phyloP scores from a whole-genome alignment of 2,888 invertebrate genomes.

The Nymphalis c-album region DNA sequence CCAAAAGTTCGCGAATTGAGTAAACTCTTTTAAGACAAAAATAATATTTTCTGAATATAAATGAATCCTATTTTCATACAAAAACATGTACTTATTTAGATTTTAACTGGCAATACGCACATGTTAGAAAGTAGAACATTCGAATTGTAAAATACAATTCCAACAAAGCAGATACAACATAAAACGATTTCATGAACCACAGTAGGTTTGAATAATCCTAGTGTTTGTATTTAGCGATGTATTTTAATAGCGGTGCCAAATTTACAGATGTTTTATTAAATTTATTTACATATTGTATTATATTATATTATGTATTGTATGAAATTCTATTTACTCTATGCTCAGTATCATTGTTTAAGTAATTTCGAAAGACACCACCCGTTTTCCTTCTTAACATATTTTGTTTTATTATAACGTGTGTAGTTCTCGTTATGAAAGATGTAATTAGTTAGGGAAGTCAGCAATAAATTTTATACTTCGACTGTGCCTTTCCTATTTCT shows the following conservation, averaged over 20 bases:
- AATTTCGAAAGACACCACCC: slow-evolving; percentile 21
- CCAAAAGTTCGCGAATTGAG: slow-evolving; percentile 68
- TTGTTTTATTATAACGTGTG: slow-evolving; percentile 40
- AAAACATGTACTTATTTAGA: slow-evolving; percentile 68
- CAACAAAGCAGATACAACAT: slow-evolving; percentile 42
- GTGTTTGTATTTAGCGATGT: slow-evolving; percentile 25
- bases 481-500: slow-evolving; percentile 82
- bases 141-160: slow-evolving; percentile 47
- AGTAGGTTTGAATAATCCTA: slow-evolving; percentile 28
- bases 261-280: slow-evolving; percentile 46
- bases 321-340: slow-evolving; percentile 16
- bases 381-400: slow-evolving; percentile 21
- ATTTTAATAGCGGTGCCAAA: slow-evolving; percentile 61
- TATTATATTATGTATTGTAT: slow-evolving; percentile 13
- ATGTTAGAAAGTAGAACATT: slow-evolving; percentile 59
- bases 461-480: slow-evolving; percentile 82
- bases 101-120: slow-evolving; percentile 74
- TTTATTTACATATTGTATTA: slow-evolving; percentile 20
- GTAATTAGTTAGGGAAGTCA: slow-evolving; percentile 75
- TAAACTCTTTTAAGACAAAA: slow-evolving; percentile 62
- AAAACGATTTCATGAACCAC: slow-evolving; percentile 44
- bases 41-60: slow-evolving; percentile 75
- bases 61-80: slow-evolving; percentile 79
- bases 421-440: slow-evolving; percentile 54
- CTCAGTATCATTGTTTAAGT: slow-evolving; percentile 9